These are phyloP conservation scores for Perca schrenkii DNA, from an alignment of 2,113 vertebrate species.

Conservation along the genomic window DNA sequence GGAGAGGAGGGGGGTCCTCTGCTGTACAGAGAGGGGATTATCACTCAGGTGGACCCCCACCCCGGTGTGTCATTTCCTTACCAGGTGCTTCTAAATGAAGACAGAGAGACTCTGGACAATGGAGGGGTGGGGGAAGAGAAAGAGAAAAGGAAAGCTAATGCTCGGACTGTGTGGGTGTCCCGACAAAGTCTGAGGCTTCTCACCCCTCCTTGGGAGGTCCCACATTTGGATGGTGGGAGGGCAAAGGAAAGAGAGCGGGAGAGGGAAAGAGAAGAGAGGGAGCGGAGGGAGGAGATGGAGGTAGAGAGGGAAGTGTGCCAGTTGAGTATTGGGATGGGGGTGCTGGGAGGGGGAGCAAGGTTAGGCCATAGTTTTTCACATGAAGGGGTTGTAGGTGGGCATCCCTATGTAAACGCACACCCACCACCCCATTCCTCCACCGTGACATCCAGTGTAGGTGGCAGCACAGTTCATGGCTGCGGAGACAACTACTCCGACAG, in stretches of 20 bases:
- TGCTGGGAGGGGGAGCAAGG: slow-evolving; percentile 64
- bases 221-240: slow-evolving; percentile 77
- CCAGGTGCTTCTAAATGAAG: slow-evolving; percentile 83
- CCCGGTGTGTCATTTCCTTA: slow-evolving; percentile 89
- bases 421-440: slow-evolving; percentile 59
- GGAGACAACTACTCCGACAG: slow-evolving; percentile 53
- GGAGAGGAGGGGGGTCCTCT: slow-evolving; percentile 83
- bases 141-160: slow-evolving; percentile 61
- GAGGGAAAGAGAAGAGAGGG: slow-evolving; percentile 83
- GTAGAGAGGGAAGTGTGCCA: slow-evolving; percentile 89
- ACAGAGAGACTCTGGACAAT: slow-evolving; percentile 42
- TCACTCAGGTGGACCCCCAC: slow-evolving; percentile 88
- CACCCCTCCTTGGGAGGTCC: slow-evolving; percentile 86
- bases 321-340: slow-evolving; percentile 88
- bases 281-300: slow-evolving; percentile 84
- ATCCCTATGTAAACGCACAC: slow-evolving; percentile 67
- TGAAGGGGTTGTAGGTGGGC: slow-evolving; percentile 59
- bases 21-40: slow-evolving; percentile 87
- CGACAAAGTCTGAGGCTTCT: slow-evolving; percentile 89
- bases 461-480: slow-evolving; percentile 36
- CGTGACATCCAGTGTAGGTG: slow-evolving; percentile 27
- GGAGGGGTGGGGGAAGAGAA: slow-evolving; percentile 56
- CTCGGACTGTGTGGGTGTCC: slow-evolving; percentile 87
- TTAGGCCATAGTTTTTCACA: slow-evolving; percentile 70
- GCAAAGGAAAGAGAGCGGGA: slow-evolving; percentile 79